Evolutionary conservation across 2,113 vertebrate genomes (phyloP).

Genomic region (Zosterops pallidus): DNA sequence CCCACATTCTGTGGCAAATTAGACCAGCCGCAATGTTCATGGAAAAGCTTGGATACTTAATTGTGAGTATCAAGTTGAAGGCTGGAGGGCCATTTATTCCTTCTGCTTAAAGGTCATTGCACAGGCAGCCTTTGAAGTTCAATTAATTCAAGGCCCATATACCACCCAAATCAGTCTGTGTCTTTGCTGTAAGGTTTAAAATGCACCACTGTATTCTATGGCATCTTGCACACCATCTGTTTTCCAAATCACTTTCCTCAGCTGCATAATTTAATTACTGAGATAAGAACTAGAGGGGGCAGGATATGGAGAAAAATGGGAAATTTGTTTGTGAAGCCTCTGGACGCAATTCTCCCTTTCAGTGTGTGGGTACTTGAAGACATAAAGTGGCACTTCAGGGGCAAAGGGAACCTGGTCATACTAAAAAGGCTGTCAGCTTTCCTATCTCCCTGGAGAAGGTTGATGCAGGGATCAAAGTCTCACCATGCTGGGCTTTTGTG

Average conservation of each 20-base stretch:
- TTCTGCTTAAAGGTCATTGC: background rate
- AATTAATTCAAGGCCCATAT: background rate
- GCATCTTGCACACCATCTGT: slow-evolving; percentile 51
- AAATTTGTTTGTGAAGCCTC: background rate
- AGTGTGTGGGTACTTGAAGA: background rate
- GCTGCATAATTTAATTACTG: slow-evolving; percentile 47
- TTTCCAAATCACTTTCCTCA: slow-evolving; percentile 49
- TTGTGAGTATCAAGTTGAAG: background rate
- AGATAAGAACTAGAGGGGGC: background rate
- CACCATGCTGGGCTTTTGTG: accelerated
- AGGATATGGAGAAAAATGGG: background rate
- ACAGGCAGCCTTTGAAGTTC: slow-evolving; percentile 7
- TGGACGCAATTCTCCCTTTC: background rate
- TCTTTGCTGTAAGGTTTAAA: background rate
- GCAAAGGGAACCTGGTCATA: background rate
- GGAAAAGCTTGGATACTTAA: background rate
- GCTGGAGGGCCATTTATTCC: background rate
- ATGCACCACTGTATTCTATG: slow-evolving; percentile 1
- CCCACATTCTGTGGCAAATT: background rate
- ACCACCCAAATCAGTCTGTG: background rate
- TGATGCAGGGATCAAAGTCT: background rate
- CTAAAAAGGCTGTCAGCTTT: background rate
- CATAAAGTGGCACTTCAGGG: background rate
- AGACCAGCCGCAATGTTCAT: background rate
- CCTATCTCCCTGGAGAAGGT: background rate